Base-by-base conservation (phyloP, 2,888 invertebrate genomes). In the Drosophila leonis region DNA sequence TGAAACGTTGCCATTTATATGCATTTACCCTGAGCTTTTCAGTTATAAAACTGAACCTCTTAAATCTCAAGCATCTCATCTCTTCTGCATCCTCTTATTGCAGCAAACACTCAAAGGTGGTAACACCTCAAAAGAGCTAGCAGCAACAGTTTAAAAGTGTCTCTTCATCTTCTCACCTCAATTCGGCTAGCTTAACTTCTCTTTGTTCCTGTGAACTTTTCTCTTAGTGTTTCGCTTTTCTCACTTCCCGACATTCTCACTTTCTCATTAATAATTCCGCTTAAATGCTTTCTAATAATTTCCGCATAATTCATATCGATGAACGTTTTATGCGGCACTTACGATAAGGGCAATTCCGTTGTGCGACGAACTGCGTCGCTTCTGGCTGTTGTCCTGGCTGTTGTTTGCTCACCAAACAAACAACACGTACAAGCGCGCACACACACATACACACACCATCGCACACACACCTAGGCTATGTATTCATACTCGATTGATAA, bases 241-340 rank as follows among this genome's bases (percentile, higher is more conserved):
- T 15, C 54, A 18, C 12, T 29, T 61, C 24, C 2, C 13, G 15
- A n/a, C 52, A 35, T 52, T 65, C 68, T 64, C 72, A 41, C 52
- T 81, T 73, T 54, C 78, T 84, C 79, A 87, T 87, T 87, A 87
- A 88, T 87, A 88, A 87, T 87, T 84, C 87, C 84, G 83, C 87
- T 84, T 86, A 87, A 87, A 87, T 87, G 89, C 83, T 88, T 87
- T 87, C 87, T 86, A 87, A 87, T 87, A 82, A 87, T 88, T 87
- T 88, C 86, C 86, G 87, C 84, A 87, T 87, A 87, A 88, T 84
- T 88, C 89, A 84, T 88, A 84, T 57, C 80, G 87, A 72, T 57
- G 70, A 86, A 84, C 84, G 84, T 76, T 87, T 87, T 81, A 87
- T 88, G 89, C 79, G 77, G 72, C 83, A 84, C 89, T 88, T 78